A percentile compares a stretch with the other conserved stretches of the same genome.
Evolutionary conservation across 92 coral and sea anemone genomes (phyloP).

Genomic region (Nematostella vectensis): DNA sequence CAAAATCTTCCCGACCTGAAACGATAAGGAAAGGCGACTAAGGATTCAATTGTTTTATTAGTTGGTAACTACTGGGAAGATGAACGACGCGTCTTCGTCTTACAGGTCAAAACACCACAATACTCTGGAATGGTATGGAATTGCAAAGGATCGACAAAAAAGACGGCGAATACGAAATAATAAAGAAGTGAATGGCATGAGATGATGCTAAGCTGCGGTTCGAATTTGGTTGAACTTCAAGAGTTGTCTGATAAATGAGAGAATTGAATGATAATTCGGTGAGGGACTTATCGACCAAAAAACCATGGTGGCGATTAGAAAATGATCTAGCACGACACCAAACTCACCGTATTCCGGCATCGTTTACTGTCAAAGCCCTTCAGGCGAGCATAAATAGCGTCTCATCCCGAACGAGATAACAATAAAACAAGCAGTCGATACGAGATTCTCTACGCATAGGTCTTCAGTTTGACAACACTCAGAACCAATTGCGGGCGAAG

Average conservation of each 20-base stretch:
- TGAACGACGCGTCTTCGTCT: slow-evolving; percentile 3
- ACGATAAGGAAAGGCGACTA: slow-evolving; percentile 12
- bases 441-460: slow-evolving; percentile 2
- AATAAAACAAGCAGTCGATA: slow-evolving; percentile 6
- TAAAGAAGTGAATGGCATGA: no score
- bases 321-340: no score
- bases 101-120: no score
- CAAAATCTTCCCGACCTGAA: slow-evolving; percentile 74
- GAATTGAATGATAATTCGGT: no score
- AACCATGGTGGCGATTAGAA: no score
- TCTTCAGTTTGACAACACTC: slow-evolving; percentile 4
- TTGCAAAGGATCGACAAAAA: no score
- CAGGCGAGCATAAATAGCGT: background rate
- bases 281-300: no score
- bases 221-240: no score
- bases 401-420: slow-evolving; percentile 15
- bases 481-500: slow-evolving; percentile 2
- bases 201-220: no score
- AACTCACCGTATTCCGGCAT: slow-evolving; percentile 35
- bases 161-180: no score
- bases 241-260: no score
- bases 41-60: background rate
- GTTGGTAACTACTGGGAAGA: background rate
- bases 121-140: no score
- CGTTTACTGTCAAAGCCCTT: background rate